Conservation (phyloP, 2,888 invertebrate genomes). For the Synanthedon vespiformis region DNA sequence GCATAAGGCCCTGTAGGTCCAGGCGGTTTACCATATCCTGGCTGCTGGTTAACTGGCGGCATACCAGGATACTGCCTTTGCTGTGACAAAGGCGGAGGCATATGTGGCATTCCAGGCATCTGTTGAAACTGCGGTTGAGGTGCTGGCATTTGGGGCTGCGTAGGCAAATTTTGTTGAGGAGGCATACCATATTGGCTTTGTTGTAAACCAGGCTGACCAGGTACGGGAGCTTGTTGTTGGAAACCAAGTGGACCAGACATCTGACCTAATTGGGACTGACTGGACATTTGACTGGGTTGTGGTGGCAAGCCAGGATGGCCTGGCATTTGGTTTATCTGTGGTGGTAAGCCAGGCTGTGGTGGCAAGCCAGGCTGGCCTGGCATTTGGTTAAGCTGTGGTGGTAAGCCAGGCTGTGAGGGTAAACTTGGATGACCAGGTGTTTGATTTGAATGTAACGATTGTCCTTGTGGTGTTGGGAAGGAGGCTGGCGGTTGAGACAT, state of each 20-base stretch:
- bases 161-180: constrained; percentile 15
- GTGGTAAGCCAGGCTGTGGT: constrained; percentile 6
- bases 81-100: constrained; percentile 55
- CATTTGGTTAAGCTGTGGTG: constrained; percentile 5
- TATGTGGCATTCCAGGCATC: constrained; percentile 44
- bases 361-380: constrained; percentile 5
- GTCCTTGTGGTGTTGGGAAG: constrained; percentile 2
- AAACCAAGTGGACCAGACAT: constrained; percentile 13
- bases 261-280: constrained; percentile 13
- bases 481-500: not conserved
- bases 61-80: constrained; percentile 35
- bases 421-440: constrained; percentile 2
- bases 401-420: constrained; percentile 7
- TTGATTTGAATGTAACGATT: constrained; percentile 3
- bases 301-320: constrained; percentile 6
- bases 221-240: constrained; percentile 11
- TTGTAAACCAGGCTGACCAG: constrained; percentile 14
- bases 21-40: constrained; percentile 29
- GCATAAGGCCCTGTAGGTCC: constrained; percentile 20
- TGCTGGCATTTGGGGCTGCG: constrained; percentile 10
- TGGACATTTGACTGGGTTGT: constrained; percentile 6
- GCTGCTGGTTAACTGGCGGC: constrained; percentile 25
- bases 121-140: constrained; percentile 16
- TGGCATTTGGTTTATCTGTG: constrained; percentile 4
- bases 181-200: constrained; percentile 3